Percentiles rank a stretch among this genome's conserved stretches.
Conservation (phyloP, 2,797 vertebrate genomes). For the Gambusia yucatana region DNA sequence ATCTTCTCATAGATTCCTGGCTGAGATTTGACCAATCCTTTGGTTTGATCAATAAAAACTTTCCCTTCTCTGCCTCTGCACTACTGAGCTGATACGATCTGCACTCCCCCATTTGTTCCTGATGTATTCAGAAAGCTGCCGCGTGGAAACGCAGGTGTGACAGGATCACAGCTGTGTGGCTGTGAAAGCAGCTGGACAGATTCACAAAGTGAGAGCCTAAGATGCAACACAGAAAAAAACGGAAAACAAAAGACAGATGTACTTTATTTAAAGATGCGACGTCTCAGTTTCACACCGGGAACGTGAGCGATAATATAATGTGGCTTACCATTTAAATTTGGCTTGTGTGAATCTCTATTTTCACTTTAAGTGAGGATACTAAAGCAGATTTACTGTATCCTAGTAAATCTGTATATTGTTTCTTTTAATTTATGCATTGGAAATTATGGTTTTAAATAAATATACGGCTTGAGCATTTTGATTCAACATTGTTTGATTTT, state of each 20-base stretch:
- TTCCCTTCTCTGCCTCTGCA: conserved; percentile 14
- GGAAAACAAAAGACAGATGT: conserved; percentile 13
- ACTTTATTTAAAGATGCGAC: neutral
- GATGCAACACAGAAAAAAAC: conserved; percentile 19
- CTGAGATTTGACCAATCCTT: neutral
- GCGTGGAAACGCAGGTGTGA: conserved; percentile 56
- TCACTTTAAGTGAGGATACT: neutral
- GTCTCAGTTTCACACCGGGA: neutral
- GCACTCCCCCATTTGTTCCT: conserved; percentile 34
- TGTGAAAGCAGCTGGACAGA: conserved; percentile 42
- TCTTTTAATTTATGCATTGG: neutral
- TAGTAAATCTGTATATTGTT: too few relatives aligned
- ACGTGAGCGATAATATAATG: neutral
- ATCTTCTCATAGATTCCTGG: neutral
- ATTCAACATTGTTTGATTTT: neutral
- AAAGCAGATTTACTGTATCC: neutral
- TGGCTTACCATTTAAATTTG: neutral
- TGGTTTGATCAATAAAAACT: neutral
- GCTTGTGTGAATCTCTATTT: neutral
- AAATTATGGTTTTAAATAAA: neutral
- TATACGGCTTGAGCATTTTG: neutral
- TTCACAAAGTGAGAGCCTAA: conserved; percentile 21
- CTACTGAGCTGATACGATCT: conserved; percentile 24
- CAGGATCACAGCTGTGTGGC: conserved; percentile 51
- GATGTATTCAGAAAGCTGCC: conserved; percentile 17